Base-by-base conservation (phyloP, 2,113 vertebrate species). In the Xenus cinereus region DNA sequence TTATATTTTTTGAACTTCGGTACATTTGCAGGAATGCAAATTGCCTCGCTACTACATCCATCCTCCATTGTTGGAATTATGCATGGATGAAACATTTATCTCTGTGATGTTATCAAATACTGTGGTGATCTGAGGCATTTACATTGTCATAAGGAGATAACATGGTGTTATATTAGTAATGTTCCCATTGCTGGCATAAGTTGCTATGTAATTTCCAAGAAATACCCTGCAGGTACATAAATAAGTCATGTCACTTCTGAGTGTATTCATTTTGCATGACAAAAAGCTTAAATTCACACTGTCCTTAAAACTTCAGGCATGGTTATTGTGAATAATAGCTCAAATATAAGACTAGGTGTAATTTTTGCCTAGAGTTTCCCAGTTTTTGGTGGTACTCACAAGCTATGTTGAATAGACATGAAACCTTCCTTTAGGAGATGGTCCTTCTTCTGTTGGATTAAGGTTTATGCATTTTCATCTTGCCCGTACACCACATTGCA, bases 71-170 rank as follows among this genome's bases (percentile, higher is more conserved):
- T 62, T 91, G 82, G 72, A 92, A 94, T 95, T 94, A 92, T 39
- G 4, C 45, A 71, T 24, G 84, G 89, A 66, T 95, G 87, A 86
- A 80, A 76, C 87, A 6, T 95, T 97, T 94, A 90, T 96, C 89
- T 97, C 78, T 69, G 75, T 94, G 93, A 95, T 97, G 71, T 87
- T 95, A 97, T 96, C 95, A 96, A 92, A 93, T 79, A 80, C 53
- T 59, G 62, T 43, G 76, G 92, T 94, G 94, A 95, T 96, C 94
- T 79, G 77, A 94, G 84, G 81, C 95, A 80, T 94, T 97, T 95
- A 95, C 74, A 79, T 87, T 89, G 86, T 95, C 96, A 60, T 21
- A 69, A 91, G 74, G 84, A 96, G 97, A 95, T 94, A 95, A 95
- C 94, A 84, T 57, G 81, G 87, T 94, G 93, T 96, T 93, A 69